These are phyloP conservation scores for Oscheius sp. DNA, from an alignment of 1,140 invertebrate species.

Conservation along the genomic window DNA sequence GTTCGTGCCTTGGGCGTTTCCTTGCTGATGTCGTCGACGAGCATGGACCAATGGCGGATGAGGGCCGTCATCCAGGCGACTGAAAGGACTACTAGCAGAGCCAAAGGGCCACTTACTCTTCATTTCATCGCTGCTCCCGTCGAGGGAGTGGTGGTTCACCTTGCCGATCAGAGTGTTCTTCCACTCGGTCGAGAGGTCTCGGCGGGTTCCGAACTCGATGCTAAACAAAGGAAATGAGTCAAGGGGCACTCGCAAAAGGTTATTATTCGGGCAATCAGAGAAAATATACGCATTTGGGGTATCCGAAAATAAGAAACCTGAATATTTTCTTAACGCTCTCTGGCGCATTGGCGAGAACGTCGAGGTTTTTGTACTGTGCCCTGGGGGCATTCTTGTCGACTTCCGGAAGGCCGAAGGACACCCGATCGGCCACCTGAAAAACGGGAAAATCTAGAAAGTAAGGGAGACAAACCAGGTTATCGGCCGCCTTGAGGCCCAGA, in stretches of 20 bases:
- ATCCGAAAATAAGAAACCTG: neutral
- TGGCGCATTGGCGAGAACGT: conserved; percentile 49
- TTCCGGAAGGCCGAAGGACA: conserved; percentile 50
- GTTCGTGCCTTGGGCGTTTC: conserved; percentile 33
- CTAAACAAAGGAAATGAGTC: conserved; percentile 35
- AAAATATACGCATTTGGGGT: no score
- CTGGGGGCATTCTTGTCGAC: conserved; percentile 46
- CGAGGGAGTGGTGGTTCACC: conserved; percentile 47
- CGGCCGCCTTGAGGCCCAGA: conserved; percentile 52
- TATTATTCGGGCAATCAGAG: no score
- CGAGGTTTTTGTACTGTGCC: conserved; percentile 48
- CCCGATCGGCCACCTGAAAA: conserved; percentile 22
- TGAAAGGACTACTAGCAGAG: conserved; percentile 36
- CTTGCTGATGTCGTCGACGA: conserved; percentile 50
- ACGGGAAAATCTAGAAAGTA: neutral
- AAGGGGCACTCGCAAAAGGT: no score
- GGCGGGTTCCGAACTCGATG: conserved; percentile 50
- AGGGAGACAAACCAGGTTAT: conserved; percentile 44
- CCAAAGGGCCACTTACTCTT: conserved; percentile 2
- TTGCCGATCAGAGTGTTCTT: conserved; percentile 45
- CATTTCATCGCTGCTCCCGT: conserved; percentile 35
- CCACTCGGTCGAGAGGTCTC: conserved; percentile 51
- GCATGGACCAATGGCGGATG: conserved; percentile 57
- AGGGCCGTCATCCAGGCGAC: conserved; percentile 57
- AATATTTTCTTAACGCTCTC: conserved; percentile 58